Conservation (phyloP, 2,888 invertebrate genomes). For the Oxyteleia sp. region DNA sequence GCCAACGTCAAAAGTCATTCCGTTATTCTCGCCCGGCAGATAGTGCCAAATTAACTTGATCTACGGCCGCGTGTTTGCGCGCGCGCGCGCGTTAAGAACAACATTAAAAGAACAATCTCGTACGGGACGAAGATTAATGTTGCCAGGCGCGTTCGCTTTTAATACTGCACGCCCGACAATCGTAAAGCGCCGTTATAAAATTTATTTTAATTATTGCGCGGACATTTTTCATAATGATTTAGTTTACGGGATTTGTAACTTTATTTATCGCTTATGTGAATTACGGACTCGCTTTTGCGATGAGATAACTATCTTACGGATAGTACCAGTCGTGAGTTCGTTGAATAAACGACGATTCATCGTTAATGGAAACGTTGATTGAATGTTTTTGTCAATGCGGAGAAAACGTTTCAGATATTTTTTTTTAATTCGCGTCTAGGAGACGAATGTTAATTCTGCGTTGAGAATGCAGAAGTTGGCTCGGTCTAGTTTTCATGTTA, state of each 20-base stretch:
- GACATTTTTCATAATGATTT: slow-evolving; percentile 50
- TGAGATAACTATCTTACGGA: no score
- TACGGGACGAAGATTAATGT: slow-evolving; percentile 52
- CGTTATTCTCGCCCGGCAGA: slow-evolving; percentile 10
- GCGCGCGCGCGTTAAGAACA: slow-evolving; percentile 30
- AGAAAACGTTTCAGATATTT: no score
- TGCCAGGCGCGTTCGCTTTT: background rate
- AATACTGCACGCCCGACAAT: slow-evolving; percentile 16
- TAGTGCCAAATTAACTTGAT: slow-evolving; percentile 48
- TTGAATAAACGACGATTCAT: no score
- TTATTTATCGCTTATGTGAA: slow-evolving; percentile 27
- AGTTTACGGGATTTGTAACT: slow-evolving; percentile 21
- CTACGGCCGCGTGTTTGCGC: slow-evolving; percentile 30
- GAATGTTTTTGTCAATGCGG: no score
- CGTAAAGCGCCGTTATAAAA: slow-evolving; percentile 31
- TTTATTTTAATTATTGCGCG: slow-evolving; percentile 54
- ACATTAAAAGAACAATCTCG: slow-evolving; percentile 55
- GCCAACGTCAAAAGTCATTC: slow-evolving; percentile 26
- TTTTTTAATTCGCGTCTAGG: no score
- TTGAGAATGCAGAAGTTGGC: no score
- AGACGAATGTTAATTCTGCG: no score
- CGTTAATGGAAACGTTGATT: no score
- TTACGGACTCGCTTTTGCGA: background rate
- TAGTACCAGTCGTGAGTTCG: no score
- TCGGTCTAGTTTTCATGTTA: no score